These are phyloP conservation scores for Oedothorax gibbosus DNA, from an alignment of 1,140 invertebrate genomes.

Conservation along the genomic window DNA sequence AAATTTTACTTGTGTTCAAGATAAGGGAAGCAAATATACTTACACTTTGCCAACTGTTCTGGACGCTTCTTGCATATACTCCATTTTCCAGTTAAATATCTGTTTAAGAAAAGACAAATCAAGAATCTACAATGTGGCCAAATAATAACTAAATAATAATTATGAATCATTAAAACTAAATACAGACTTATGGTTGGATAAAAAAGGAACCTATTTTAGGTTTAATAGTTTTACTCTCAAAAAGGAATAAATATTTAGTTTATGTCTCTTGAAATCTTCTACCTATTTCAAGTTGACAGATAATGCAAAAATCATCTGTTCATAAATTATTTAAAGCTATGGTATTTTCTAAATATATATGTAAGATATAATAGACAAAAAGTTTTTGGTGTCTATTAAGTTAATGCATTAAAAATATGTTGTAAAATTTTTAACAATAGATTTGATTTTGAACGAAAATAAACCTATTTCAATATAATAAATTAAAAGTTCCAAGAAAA, in stretches of 20 bases:
- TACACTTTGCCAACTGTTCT: constrained; percentile 7
- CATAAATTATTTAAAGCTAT: too few species aligned
- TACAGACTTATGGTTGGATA: neutral
- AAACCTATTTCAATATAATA: neutral
- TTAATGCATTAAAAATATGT: neutral
- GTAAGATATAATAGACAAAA: too few species aligned
- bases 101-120: neutral
- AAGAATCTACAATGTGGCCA: neutral
- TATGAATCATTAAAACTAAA: too few species aligned
- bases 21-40: neutral
- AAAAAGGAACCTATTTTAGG: neutral
- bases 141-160: too few species aligned
- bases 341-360: too few species aligned
- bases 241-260: too few species aligned
- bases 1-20: too few species aligned
- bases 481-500: neutral
- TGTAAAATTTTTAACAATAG: neutral
- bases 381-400: too few species aligned
- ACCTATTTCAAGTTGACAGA: too few species aligned
- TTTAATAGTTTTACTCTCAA: neutral
- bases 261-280: too few species aligned
- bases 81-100: neutral
- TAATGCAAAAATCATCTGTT: too few species aligned
- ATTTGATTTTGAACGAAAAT: neutral
- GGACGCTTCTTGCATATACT: neutral